Evolutionary conservation across 2,113 vertebrate genomes (phyloP).

Genomic region (Syngnathus scovelli): DNA sequence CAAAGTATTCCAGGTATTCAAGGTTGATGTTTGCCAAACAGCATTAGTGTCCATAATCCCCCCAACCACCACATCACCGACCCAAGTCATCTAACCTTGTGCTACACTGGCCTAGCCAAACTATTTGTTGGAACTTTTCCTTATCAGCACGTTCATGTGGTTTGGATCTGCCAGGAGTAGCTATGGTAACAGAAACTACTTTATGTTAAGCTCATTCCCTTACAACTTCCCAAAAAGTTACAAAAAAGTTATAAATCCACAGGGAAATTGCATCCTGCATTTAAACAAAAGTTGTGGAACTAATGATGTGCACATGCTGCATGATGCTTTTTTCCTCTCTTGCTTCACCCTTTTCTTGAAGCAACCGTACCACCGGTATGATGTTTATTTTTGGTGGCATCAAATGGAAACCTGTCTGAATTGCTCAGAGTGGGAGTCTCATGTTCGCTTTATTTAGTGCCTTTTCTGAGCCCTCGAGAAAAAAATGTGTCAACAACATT

Average conservation of each 20-base stretch:
- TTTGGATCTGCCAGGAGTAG: conserved; percentile 13
- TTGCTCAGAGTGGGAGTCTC: conserved; percentile 43
- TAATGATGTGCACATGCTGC: conserved; percentile 23
- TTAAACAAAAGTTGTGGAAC: conserved; percentile 36
- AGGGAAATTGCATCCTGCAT: conserved; percentile 22
- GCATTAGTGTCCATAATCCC: conserved; percentile 46
- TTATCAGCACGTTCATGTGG: conserved; percentile 27
- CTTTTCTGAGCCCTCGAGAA: too few relatives aligned
- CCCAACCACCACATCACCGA: conserved; percentile 40
- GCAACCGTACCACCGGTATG: conserved; percentile 49
- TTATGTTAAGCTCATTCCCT: not conserved
- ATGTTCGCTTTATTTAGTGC: too few relatives aligned
- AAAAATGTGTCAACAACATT: too few relatives aligned
- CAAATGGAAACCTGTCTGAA: conserved; percentile 46
- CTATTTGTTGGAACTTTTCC: conserved; percentile 39
- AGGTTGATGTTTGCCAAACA: conserved; percentile 52
- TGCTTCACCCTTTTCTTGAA: conserved; percentile 31
- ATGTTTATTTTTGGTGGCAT: conserved; percentile 45
- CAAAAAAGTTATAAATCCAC: conserved; percentile 5
- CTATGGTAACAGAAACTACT: not conserved
- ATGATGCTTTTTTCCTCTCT: conserved; percentile 14
- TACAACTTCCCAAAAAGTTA: conserved; percentile 1
- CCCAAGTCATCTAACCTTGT: conserved; percentile 54
- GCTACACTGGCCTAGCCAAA: conserved; percentile 52
- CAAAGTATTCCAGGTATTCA: not conserved